Conservation (phyloP, 2,113 vertebrate species). For the Patagioenas fasciata region DNA sequence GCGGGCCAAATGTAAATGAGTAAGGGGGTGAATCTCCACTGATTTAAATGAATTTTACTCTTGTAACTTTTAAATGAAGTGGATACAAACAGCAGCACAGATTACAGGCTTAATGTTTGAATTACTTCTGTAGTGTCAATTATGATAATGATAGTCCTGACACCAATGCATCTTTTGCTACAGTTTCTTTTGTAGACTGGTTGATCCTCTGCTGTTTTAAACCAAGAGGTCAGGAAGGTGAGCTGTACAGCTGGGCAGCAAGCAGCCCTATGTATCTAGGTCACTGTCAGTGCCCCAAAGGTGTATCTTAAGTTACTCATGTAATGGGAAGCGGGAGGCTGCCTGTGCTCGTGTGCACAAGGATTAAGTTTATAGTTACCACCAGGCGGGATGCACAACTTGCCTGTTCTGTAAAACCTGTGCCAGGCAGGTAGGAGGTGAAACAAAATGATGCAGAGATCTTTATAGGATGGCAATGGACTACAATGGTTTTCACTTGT, state of each 20-base stretch:
- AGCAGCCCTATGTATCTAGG: background rate
- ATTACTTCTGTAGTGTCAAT: background rate
- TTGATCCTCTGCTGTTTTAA: constrained; percentile 19
- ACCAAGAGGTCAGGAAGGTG: constrained; percentile 29
- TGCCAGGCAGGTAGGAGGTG: background rate
- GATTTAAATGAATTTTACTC: constrained; percentile 12
- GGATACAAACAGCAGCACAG: constrained; percentile 16
- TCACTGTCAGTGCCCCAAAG: background rate
- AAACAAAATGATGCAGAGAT: background rate
- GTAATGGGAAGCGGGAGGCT: background rate
- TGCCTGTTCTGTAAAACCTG: background rate
- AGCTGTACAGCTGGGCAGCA: constrained; percentile 31
- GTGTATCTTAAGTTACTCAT: background rate
- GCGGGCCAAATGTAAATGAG: background rate
- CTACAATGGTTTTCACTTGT: background rate
- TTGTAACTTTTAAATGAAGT: constrained; percentile 24
- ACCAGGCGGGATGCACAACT: background rate
- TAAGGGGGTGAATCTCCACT: background rate
- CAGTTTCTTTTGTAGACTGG: background rate
- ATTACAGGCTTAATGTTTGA: constrained; percentile 43
- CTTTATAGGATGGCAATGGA: background rate
- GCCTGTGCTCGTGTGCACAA: background rate
- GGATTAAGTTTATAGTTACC: background rate
- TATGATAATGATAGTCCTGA: constrained; percentile 28
- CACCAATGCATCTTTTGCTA: background rate